Conservation (phyloP, 2,888 invertebrate species). For the Campopleginae sp. region DNA sequence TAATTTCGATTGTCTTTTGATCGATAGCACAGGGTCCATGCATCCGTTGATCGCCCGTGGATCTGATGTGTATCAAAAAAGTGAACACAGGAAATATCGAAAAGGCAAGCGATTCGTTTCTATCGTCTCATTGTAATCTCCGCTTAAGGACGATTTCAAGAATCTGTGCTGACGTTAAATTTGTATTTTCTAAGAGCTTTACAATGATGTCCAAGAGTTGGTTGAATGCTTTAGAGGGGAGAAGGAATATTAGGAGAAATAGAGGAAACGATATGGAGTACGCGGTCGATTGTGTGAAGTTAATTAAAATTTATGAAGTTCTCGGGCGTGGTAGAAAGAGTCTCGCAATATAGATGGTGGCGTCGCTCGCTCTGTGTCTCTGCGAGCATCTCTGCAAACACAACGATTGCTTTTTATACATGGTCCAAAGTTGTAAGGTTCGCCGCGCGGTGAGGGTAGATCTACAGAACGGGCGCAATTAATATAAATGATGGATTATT, state of each 20-base stretch:
- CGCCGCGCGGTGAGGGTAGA: constrained; percentile 49
- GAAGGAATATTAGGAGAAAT: neutral
- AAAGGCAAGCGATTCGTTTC: neutral
- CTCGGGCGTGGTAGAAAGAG: constrained; percentile 69
- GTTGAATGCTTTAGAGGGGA: constrained; percentile 1
- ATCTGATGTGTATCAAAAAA: neutral
- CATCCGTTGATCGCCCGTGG: neutral
- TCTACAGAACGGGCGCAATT: constrained; percentile 79
- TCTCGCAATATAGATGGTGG: constrained; percentile 65
- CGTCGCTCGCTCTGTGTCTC: constrained; percentile 48
- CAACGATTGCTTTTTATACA: constrained; percentile 79
- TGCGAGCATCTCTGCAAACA: constrained; percentile 74
- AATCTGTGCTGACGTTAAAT: constrained; percentile 12
- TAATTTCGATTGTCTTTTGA: neutral
- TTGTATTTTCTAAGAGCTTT: neutral
- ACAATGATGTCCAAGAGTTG: constrained; percentile 29
- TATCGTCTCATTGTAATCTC: neutral
- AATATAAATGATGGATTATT: constrained; percentile 83
- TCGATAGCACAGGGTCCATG: too few species aligned
- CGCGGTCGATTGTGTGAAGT: constrained; percentile 78
- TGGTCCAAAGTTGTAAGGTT: constrained; percentile 68
- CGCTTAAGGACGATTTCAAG: neutral
- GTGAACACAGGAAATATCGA: neutral
- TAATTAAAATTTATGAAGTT: constrained; percentile 83
- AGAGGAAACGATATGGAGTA: constrained; percentile 47